Conservation (phyloP, 2,888 invertebrate species). For the Pyrrhopygopsis socrates region DNA sequence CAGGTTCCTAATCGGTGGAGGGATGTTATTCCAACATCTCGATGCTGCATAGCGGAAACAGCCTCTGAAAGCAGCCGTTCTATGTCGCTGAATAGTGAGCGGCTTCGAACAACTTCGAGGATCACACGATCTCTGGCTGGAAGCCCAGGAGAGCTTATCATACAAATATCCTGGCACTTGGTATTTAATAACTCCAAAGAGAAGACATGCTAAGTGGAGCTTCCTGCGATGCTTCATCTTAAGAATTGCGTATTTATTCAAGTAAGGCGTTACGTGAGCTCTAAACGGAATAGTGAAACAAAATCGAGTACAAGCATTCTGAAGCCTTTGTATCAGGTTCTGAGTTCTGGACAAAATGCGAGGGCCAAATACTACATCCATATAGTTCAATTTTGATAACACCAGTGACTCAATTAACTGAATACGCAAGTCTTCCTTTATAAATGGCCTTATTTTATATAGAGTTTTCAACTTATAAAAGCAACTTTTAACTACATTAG, state of each 20-base stretch:
- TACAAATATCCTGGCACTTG: neutral
- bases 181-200: neutral
- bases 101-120: neutral
- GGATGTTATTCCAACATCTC: conserved; percentile 1
- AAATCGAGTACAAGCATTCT: neutral
- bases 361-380: neutral
- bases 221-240: neutral
- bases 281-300: neutral
- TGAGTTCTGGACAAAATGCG: neutral
- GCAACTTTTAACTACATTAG: neutral
- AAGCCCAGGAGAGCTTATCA: neutral
- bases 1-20: conserved; percentile 10
- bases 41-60: neutral
- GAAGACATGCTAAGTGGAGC: neutral
- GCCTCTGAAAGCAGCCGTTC: neutral
- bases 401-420: neutral
- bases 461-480: neutral
- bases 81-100: neutral
- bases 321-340: neutral
- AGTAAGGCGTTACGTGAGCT: neutral
- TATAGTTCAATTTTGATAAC: conserved; percentile 4
- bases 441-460: neutral
- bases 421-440: neutral
- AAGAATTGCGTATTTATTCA: neutral
- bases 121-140: neutral